These are phyloP conservation scores for Sterna hirundo DNA, from an alignment of 2,113 vertebrate species.

Conservation along the genomic window DNA sequence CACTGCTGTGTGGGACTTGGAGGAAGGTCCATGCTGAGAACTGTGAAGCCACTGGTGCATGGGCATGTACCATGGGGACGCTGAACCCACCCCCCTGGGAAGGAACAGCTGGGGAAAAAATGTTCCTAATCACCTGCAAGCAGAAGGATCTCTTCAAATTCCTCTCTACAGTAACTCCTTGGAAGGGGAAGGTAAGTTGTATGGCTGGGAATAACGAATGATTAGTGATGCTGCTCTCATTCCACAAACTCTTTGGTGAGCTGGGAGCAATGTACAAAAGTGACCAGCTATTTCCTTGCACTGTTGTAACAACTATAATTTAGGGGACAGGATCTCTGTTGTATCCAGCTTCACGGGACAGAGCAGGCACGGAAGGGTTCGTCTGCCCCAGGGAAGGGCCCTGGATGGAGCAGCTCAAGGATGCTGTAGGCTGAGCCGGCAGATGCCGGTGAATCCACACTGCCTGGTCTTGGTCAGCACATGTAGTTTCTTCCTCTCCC, in stretches of 20 bases:
- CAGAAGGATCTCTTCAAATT: background rate
- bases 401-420: background rate
- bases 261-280: background rate
- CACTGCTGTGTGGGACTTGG: background rate
- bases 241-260: background rate
- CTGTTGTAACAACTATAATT: background rate
- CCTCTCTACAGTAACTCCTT: background rate
- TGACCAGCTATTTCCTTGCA: background rate
- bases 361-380: background rate
- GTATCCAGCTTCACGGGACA: background rate
- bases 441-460: background rate
- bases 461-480: background rate
- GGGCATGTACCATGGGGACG: too few relatives aligned
- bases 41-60: background rate
- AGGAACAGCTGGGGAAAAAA: background rate
- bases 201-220: rapidly evolving
- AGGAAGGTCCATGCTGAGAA: background rate
- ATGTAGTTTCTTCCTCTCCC: background rate
- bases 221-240: background rate
- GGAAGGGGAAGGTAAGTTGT: background rate
- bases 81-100: background rate
- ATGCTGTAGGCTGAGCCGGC: background rate
- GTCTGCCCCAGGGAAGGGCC: background rate
- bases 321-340: background rate
- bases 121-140: background rate